These are phyloP conservation scores for Brachionus calyciflorus DNA, from an alignment of 1,140 invertebrate species.

Conservation along the genomic window DNA sequence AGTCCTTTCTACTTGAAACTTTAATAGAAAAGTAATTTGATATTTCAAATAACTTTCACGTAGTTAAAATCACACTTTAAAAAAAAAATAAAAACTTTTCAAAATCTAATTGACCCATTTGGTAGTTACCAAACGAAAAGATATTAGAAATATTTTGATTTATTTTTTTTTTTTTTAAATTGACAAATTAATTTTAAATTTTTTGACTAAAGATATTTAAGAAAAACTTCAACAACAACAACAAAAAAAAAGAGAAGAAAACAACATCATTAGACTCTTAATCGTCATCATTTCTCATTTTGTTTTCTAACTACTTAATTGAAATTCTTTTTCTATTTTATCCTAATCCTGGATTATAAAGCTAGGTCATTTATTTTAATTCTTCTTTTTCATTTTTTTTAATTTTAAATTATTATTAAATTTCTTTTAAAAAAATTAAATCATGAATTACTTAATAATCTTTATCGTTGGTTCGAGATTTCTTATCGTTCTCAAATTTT, in stretches of 20 bases:
- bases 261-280: conserved; percentile 43
- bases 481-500: too few relatives aligned
- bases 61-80: conserved; percentile 30
- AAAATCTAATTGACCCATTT: background rate
- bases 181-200: background rate
- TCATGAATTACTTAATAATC: conserved; percentile 1
- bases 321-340: conserved; percentile 23
- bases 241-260: conserved; percentile 21
- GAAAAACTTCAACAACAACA: background rate
- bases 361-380: conserved; percentile 9
- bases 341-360: conserved; percentile 14
- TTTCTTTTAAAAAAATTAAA: conserved; percentile 26
- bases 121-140: background rate
- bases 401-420: conserved; percentile 22
- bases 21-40: conserved; percentile 1
- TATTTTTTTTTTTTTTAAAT: conserved; percentile 13
- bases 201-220: background rate
- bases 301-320: conserved; percentile 11
- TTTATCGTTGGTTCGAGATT: too few relatives aligned
- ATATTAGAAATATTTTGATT: too few relatives aligned
- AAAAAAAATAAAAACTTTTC: background rate
- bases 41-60: conserved; percentile 35
- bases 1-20: background rate
- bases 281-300: conserved; percentile 1
- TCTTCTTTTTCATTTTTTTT: background rate